Conservation (phyloP, 2,888 invertebrate species). For the Polylopha cassiicola region DNA sequence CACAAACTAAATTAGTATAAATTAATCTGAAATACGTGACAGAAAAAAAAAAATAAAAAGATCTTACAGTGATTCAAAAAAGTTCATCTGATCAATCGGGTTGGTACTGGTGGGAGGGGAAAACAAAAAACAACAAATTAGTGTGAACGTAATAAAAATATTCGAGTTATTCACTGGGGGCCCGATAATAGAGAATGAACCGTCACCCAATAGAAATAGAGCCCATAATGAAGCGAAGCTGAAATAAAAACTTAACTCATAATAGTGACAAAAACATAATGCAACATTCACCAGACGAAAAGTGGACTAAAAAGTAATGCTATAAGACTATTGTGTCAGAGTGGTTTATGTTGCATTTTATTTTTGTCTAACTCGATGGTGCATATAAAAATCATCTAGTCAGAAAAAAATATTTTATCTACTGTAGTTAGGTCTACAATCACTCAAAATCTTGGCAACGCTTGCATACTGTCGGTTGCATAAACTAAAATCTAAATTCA, state of each 20-base stretch:
- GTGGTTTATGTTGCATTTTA: no score
- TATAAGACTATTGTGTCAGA: no score
- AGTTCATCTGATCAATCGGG: slow-evolving; percentile 77
- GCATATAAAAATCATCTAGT: no score
- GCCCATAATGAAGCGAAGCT: slow-evolving; percentile 38
- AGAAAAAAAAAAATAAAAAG: slow-evolving; percentile 45
- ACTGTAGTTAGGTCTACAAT: no score
- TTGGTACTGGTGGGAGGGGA: slow-evolving; percentile 65
- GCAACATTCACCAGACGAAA: no score
- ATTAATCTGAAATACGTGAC: slow-evolving; percentile 25
- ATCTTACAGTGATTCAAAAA: slow-evolving; percentile 76
- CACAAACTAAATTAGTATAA: slow-evolving; percentile 26
- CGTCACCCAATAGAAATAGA: slow-evolving; percentile 36
- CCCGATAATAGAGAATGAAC: slow-evolving; percentile 25
- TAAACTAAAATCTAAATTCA: no score
- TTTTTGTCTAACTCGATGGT: no score
- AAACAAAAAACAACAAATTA: slow-evolving; percentile 57
- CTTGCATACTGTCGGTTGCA: no score
- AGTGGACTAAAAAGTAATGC: no score
- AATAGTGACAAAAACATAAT: slow-evolving; percentile 1
- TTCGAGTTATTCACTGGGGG: slow-evolving; percentile 36
- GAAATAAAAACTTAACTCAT: slow-evolving; percentile 1
- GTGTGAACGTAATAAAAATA: slow-evolving; percentile 39
- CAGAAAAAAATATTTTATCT: no score
- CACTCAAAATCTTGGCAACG: no score